Evolutionary conservation across 1,140 invertebrate species (phyloP).

Genomic region (Macrobrachium nipponense): DNA sequence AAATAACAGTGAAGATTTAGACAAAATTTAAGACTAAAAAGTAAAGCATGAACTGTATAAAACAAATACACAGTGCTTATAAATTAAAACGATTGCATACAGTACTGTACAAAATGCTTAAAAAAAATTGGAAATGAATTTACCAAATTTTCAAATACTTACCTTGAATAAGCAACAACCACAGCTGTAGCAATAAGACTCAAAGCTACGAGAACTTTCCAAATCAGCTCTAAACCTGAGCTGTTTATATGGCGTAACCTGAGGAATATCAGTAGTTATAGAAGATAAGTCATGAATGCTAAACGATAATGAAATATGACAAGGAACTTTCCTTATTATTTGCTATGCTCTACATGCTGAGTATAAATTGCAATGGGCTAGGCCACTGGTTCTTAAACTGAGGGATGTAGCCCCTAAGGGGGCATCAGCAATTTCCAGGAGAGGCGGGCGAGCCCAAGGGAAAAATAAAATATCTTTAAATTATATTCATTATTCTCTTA

Average conservation of each 20-base stretch:
- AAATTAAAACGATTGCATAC: too few species aligned
- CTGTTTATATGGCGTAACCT: slow-evolving; percentile 78
- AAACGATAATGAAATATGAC: not conserved
- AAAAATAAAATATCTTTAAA: too few species aligned
- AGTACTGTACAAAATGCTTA: not conserved
- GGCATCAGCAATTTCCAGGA: too few species aligned
- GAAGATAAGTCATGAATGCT: not conserved
- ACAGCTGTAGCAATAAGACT: slow-evolving; percentile 74
- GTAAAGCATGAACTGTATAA: too few species aligned
- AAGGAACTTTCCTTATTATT: not conserved
- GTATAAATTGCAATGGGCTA: not conserved
- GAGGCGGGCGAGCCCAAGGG: too few species aligned
- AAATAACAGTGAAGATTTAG: too few species aligned
- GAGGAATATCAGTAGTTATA: slow-evolving; percentile 22
- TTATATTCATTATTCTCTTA: too few species aligned
- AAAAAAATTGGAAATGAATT: not conserved
- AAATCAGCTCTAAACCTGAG: slow-evolving; percentile 68
- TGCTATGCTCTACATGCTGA: not conserved
- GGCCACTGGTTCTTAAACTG: too few species aligned
- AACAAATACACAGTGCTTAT: too few species aligned
- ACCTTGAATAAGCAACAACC: slow-evolving; percentile 77
- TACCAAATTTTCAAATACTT: slow-evolving; percentile 24
- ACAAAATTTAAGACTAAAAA: too few species aligned
- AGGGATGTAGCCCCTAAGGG: too few species aligned
- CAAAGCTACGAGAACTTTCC: slow-evolving; percentile 77